Percentiles rank a stretch among this genome's conserved stretches.
Evolutionary conservation across 2,888 invertebrate genomes (phyloP).

Genomic region (Temnothorax unifasciatus): DNA sequence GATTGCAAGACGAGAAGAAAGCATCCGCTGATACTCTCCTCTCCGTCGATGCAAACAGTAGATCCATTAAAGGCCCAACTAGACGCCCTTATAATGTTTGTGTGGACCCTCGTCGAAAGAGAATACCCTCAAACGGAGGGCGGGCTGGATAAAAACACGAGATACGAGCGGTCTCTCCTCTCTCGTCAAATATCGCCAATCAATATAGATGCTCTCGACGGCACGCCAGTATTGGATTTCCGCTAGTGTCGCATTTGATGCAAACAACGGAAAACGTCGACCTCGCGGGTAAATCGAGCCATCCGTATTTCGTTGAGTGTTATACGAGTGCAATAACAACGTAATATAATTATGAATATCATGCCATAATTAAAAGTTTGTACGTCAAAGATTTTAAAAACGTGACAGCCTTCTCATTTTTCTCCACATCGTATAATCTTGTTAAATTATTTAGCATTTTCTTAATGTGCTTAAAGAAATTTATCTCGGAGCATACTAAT

Average conservation of each 20-base stretch:
- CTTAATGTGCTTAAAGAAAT: background rate
- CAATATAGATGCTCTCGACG: slow-evolving; percentile 37
- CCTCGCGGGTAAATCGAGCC: background rate
- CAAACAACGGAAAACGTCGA: slow-evolving; percentile 24
- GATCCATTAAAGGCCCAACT: slow-evolving; percentile 77
- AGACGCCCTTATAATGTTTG: slow-evolving; percentile 74
- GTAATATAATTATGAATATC: background rate
- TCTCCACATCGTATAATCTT: background rate
- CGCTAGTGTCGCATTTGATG: slow-evolving; percentile 23
- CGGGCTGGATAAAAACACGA: slow-evolving; percentile 51
- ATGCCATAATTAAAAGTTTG: background rate
- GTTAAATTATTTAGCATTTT: slow-evolving; percentile 1
- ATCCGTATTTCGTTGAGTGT: background rate
- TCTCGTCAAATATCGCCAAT: slow-evolving; percentile 49
- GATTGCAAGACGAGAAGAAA: slow-evolving; percentile 57
- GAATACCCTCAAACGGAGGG: slow-evolving; percentile 57
- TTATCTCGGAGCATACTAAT: background rate
- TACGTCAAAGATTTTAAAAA: background rate
- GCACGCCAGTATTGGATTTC: slow-evolving; percentile 26
- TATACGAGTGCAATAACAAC: background rate
- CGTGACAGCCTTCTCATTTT: background rate
- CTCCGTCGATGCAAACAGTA: slow-evolving; percentile 77
- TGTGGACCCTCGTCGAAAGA: slow-evolving; percentile 59
- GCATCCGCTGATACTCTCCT: slow-evolving; percentile 67
- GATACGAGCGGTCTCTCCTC: slow-evolving; percentile 40